A percentile compares a stretch with the other conserved stretches of the same genome.
phyloP scores from a whole-genome alignment of 1,140 invertebrate genomes.

The Drosophila ananassae region DNA sequence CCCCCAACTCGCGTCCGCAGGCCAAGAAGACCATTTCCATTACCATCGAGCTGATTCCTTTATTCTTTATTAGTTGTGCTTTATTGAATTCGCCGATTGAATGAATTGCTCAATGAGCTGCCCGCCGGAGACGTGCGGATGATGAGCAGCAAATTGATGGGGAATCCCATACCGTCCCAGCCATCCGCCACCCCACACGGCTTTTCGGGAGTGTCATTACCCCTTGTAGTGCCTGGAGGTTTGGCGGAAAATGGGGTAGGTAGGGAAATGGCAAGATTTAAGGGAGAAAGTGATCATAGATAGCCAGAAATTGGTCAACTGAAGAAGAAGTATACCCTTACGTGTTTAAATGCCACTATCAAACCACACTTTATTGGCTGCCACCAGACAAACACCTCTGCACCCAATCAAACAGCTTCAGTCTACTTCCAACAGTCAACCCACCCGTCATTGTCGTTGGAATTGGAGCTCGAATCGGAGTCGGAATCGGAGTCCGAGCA shows the following conservation, averaged over 20 bases:
- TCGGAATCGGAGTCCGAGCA: conserved; percentile 4
- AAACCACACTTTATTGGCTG: conserved; percentile 1
- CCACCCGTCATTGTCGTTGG: background rate
- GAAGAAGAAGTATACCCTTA: no score
- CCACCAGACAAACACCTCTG: background rate
- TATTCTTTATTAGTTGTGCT: conserved; percentile 79
- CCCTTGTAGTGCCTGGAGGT: background rate
- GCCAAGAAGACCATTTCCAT: conserved; percentile 36
- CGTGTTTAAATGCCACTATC: background rate
- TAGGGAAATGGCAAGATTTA: background rate
- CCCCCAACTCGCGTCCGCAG: conserved; percentile 4
- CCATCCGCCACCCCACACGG: no score
- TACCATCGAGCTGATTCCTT: conserved; percentile 55
- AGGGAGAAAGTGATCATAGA: background rate
- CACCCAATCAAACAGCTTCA: conserved; percentile 4
- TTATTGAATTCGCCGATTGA: conserved; percentile 79
- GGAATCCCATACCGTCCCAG: conserved; percentile 1
- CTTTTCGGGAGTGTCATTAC: conserved; percentile 2
- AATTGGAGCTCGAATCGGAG: background rate
- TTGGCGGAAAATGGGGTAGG: background rate
- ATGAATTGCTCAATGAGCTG: conserved; percentile 78
- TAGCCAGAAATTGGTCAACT: background rate
- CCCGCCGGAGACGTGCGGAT: conserved; percentile 40
- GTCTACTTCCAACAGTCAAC: background rate
- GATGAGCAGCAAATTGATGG: conserved; percentile 45